A percentile compares a stretch with the other conserved stretches of the same genome.
phyloP scores from a whole-genome alignment of 2,888 invertebrate genomes.

The Acanthosepion lycidas region DNA sequence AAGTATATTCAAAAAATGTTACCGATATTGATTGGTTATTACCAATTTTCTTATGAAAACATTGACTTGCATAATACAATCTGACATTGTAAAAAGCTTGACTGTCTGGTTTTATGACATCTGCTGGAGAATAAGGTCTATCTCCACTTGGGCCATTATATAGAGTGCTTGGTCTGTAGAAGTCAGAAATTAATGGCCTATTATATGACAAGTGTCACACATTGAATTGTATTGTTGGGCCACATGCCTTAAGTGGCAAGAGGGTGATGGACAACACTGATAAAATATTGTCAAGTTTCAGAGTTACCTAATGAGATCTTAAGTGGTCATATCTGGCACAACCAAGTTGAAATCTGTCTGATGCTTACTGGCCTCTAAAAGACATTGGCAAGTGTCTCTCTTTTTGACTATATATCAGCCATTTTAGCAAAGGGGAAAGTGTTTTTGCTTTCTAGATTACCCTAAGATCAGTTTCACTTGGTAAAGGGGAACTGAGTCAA shows the following conservation, averaged over 20 bases:
- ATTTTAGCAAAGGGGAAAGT: background rate
- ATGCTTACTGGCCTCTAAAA: background rate
- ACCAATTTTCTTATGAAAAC: too few relatives aligned
- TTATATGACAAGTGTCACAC: slow-evolving; percentile 33
- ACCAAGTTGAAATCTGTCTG: background rate
- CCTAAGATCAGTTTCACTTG: background rate
- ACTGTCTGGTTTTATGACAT: background rate
- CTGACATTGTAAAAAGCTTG: background rate
- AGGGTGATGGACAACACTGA: background rate
- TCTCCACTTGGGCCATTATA: background rate
- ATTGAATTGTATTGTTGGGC: background rate
- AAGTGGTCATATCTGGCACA: background rate
- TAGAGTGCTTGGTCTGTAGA: background rate
- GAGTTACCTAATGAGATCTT: background rate
- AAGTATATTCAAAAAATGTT: too few relatives aligned
- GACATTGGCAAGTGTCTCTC: background rate
- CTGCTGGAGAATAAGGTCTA: background rate
- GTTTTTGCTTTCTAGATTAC: background rate
- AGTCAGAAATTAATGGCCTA: background rate
- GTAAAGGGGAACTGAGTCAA: too few relatives aligned
- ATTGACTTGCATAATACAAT: too few relatives aligned
- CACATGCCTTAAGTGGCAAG: background rate
- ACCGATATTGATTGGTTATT: too few relatives aligned
- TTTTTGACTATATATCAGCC: too few relatives aligned
- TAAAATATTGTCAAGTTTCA: background rate